phyloP scores from a whole-genome alignment of 2,797 vertebrate species.

The Leuciscus waleckii region DNA sequence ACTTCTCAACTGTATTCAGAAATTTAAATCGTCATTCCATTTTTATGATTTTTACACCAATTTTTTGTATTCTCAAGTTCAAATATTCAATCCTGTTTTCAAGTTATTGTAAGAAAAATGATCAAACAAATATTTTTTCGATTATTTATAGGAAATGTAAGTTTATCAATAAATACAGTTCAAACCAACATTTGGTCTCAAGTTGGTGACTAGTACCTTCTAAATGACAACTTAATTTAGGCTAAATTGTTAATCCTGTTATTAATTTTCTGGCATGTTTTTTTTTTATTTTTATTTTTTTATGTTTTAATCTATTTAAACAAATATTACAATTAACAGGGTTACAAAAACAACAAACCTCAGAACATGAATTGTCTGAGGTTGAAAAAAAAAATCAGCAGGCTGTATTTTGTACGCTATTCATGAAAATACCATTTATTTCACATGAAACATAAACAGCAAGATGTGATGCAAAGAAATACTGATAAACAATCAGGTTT shows the following conservation, averaged over 20 bases:
- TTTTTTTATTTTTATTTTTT: background rate
- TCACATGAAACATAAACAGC: background rate
- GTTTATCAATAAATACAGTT: background rate
- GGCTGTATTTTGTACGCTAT: background rate
- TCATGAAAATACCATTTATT: background rate
- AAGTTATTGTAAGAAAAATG: background rate
- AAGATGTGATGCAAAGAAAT: background rate
- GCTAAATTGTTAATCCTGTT: background rate
- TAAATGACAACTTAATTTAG: background rate
- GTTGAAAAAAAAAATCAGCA: background rate
- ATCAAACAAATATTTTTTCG: background rate
- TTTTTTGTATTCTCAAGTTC: background rate
- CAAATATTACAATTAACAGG: background rate
- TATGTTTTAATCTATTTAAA: background rate
- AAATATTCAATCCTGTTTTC: background rate
- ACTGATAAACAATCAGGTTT: background rate
- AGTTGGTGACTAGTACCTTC: background rate
- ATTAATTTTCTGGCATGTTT: background rate
- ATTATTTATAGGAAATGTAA: background rate
- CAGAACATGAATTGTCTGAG: background rate
- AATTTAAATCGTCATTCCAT: background rate
- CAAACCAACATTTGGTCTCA: background rate
- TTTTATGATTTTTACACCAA: too few relatives aligned
- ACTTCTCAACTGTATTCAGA: background rate
- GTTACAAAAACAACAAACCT: background rate